These are phyloP conservation scores for Nezara viridula DNA, from an alignment of 2,888 invertebrate species.

Conservation along the genomic window DNA sequence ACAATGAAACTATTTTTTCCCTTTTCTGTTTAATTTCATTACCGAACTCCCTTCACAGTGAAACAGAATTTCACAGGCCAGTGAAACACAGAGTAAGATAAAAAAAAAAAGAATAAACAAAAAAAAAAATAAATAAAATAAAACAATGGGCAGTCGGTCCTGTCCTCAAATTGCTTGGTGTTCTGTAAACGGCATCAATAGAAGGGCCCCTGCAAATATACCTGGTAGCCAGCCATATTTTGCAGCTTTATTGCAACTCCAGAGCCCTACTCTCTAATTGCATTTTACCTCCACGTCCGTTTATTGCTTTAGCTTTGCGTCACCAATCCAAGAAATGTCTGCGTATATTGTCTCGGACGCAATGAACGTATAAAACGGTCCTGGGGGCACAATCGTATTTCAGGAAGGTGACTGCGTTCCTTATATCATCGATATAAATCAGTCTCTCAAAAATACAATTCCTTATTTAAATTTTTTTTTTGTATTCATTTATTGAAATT, in stretches of 20 bases:
- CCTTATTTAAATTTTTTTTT: too few species aligned
- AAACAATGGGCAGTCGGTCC: neutral
- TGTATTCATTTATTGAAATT: too few species aligned
- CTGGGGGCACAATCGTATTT: neutral
- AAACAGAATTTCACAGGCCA: neutral
- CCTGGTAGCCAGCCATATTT: neutral
- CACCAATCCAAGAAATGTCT: slow-evolving; percentile 9
- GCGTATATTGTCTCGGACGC: neutral
- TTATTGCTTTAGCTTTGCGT: neutral
- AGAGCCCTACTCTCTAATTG: neutral
- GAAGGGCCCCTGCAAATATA: neutral
- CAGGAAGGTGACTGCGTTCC: neutral
- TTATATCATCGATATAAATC: too few species aligned
- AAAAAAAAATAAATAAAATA: neutral
- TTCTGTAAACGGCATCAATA: slow-evolving; percentile 27
- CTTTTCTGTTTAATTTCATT: neutral
- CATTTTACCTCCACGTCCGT: neutral
- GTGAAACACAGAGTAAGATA: neutral
- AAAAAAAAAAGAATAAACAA: neutral
- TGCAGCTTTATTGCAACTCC: slow-evolving; percentile 34
- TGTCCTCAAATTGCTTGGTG: slow-evolving; percentile 19
- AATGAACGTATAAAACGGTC: neutral
- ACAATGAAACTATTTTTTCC: neutral
- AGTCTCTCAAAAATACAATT: too few species aligned
- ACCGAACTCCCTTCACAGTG: neutral